phyloP scores from a whole-genome alignment of 2,797 vertebrate species.

The Simalia tracyae region DNA sequence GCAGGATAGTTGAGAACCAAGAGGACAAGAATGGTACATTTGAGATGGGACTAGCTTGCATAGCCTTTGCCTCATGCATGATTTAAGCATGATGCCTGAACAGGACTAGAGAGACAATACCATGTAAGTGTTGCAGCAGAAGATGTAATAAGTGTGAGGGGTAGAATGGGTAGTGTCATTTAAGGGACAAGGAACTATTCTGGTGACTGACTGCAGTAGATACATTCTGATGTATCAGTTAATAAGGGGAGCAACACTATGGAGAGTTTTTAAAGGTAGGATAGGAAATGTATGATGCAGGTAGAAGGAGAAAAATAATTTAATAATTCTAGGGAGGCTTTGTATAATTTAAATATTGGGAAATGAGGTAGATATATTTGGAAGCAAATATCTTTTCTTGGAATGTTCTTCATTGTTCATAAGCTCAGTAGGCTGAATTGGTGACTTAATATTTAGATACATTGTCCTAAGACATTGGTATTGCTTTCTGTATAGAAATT shows the following conservation, averaged over 20 bases:
- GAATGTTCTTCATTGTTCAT: not conserved
- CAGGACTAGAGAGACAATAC: not conserved
- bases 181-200: not conserved
- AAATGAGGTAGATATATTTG: not conserved
- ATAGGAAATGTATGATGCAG: not conserved
- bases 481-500: not conserved
- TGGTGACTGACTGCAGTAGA: not conserved
- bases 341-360: not conserved
- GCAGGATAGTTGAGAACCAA: not conserved
- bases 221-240: not conserved
- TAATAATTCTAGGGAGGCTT: not conserved
- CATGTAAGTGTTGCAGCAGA: not conserved
- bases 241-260: not conserved
- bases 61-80: not conserved
- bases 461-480: not conserved
- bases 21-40: not conserved
- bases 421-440: not conserved
- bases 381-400: not conserved
- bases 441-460: not conserved
- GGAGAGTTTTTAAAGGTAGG: not conserved
- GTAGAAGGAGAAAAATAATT: not conserved
- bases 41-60: not conserved
- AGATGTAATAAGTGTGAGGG: not conserved
- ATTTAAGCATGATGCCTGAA: not conserved
- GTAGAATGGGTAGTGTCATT: not conserved